Percentiles rank a stretch among this genome's conserved stretches.
phyloP scores from a whole-genome alignment of 2,113 vertebrate species.

The Limnothrissa miodon region DNA sequence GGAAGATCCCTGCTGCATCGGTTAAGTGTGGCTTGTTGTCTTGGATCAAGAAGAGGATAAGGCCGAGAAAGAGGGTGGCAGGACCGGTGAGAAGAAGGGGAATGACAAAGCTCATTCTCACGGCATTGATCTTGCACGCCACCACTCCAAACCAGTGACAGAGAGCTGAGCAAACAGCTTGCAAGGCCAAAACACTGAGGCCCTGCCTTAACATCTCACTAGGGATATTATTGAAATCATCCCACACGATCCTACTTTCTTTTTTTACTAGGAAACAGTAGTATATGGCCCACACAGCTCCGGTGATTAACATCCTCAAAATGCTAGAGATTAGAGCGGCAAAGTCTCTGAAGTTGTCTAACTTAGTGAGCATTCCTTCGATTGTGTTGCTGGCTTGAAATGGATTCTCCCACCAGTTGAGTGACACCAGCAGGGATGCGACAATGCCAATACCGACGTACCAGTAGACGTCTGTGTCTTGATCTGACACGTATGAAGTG shows the following conservation, averaged over 20 bases:
- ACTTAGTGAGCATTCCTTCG: constrained; percentile 57
- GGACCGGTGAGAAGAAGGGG: constrained; percentile 67
- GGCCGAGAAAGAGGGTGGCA: constrained; percentile 60
- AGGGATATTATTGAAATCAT: constrained; percentile 34
- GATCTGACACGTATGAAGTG: constrained; percentile 42
- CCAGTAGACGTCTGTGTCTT: not conserved
- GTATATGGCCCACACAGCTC: constrained; percentile 63
- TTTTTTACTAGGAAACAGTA: constrained; percentile 40
- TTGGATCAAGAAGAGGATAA: constrained; percentile 62
- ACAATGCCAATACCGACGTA: constrained; percentile 69
- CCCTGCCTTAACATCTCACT: constrained; percentile 52
- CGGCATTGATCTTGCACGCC: constrained; percentile 75
- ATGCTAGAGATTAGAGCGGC: constrained; percentile 69
- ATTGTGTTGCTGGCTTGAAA: constrained; percentile 65
- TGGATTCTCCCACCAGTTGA: constrained; percentile 79
- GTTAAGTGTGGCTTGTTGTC: constrained; percentile 1
- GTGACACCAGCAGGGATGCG: constrained; percentile 63
- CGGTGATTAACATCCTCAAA: constrained; percentile 65
- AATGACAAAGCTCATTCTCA: constrained; percentile 70
- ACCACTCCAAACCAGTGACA: constrained; percentile 80
- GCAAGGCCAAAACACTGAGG: constrained; percentile 66
- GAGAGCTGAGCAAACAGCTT: constrained; percentile 70
- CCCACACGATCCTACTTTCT: constrained; percentile 48
- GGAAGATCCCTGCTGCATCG: rapidly evolving
- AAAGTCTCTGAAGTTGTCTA: constrained; percentile 68